Conservation (phyloP, 2,888 invertebrate species). For the Bombyx huttoni region DNA sequence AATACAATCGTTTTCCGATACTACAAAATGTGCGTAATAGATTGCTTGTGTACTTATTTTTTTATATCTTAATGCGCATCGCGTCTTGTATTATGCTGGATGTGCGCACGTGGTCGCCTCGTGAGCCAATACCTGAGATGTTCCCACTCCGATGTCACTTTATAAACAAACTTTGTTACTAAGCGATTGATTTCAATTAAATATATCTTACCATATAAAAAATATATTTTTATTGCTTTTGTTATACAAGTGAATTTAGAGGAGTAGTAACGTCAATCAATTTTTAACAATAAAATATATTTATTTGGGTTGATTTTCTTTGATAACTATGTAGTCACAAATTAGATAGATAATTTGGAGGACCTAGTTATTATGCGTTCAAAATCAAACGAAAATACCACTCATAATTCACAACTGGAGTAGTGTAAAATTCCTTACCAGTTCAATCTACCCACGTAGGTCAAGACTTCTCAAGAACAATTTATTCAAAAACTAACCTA, state of each 20-base stretch:
- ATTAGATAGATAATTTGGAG: too few species aligned
- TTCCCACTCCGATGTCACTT: conserved; percentile 15
- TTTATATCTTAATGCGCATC: conserved; percentile 11
- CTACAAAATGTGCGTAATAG: too few species aligned
- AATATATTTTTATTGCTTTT: too few species aligned
- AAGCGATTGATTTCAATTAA: background rate
- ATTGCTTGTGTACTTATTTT: too few species aligned
- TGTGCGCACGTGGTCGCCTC: conserved; percentile 39
- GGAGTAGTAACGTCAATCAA: background rate
- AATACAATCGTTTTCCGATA: too few species aligned
- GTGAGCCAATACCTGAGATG: conserved; percentile 39
- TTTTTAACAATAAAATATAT: too few species aligned
- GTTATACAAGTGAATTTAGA: background rate
- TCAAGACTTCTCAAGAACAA: conserved; percentile 1
- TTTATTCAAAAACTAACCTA: conserved; percentile 28
- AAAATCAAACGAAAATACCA: background rate
- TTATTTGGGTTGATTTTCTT: too few species aligned
- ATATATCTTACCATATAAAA: background rate
- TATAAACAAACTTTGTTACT: background rate
- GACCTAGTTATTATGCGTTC: too few species aligned
- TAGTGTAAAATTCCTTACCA: conserved; percentile 6
- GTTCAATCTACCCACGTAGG: conserved; percentile 2
- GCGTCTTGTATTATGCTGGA: conserved; percentile 22
- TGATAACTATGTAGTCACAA: too few species aligned
- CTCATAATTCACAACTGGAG: background rate